phyloP scores from a whole-genome alignment of 2,113 vertebrate species.

The Laticauda colubrina region DNA sequence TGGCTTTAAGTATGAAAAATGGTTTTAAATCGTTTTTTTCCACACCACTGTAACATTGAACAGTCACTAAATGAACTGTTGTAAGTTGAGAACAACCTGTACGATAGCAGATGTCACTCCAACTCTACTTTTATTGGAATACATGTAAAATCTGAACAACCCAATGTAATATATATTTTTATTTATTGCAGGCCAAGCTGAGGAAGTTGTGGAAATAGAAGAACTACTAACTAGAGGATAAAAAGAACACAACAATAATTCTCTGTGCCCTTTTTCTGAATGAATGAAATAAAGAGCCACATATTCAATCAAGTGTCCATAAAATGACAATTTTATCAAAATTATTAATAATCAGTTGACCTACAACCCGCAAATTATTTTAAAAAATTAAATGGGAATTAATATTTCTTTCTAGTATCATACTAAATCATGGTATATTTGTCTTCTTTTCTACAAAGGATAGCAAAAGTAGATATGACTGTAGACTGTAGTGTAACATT shows the following conservation, averaged over 20 bases:
- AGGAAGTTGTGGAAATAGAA: neutral
- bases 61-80: too few species aligned
- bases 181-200: neutral
- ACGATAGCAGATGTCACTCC: neutral
- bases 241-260: neutral
- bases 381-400: neutral
- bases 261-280: neutral
- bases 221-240: neutral
- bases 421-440: neutral
- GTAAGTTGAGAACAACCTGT: too few species aligned
- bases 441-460: neutral
- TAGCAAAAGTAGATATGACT: neutral
- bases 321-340: neutral
- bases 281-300: neutral
- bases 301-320: neutral
- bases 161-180: neutral
- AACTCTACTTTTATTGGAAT: neutral
- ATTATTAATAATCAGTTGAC: neutral
- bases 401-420: neutral
- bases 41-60: neutral
- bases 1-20: neutral
- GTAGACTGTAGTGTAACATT: neutral
- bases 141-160: neutral
- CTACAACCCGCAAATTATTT: neutral
- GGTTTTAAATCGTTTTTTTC: neutral